Percentiles rank a stretch among this genome's conserved stretches.
Conservation (phyloP, 2,113 vertebrate species). For the Lophotis ruficrista region DNA sequence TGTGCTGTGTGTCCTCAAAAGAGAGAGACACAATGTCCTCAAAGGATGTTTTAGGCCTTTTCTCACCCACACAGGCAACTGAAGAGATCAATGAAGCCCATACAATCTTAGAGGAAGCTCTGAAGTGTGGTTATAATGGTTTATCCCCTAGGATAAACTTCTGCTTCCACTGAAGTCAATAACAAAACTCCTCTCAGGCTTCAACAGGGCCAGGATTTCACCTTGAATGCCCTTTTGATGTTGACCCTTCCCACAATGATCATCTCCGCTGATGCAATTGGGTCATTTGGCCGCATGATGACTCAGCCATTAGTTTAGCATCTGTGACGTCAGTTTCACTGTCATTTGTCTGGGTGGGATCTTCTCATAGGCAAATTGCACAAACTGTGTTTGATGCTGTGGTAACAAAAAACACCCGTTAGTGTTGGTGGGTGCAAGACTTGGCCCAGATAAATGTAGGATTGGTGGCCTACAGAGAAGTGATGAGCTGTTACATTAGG, state of each 20-base stretch:
- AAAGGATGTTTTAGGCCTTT: neutral
- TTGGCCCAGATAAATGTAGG: neutral
- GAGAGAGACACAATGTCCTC: neutral
- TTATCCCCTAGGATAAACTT: neutral
- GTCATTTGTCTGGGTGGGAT: conserved; percentile 40
- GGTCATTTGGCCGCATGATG: neutral
- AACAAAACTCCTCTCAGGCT: neutral
- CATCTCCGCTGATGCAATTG: neutral
- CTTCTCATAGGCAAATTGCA: conserved; percentile 2
- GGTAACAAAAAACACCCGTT: neutral
- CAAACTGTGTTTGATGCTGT: neutral
- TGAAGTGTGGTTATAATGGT: neutral
- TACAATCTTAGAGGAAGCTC: neutral
- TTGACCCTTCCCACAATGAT: conserved; percentile 13
- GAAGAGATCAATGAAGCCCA: neutral
- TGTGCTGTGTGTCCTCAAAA: neutral
- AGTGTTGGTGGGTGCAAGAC: neutral
- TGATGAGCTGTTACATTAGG: neutral
- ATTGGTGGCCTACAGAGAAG: neutral
- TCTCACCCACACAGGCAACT: neutral
- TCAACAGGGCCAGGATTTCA: neutral
- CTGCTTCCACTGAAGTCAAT: neutral
- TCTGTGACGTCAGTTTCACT: neutral
- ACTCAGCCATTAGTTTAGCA: neutral
- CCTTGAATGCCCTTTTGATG: neutral